A percentile compares a stretch with the other conserved stretches of the same genome.
Evolutionary conservation across 2,797 vertebrate genomes (phyloP).

Genomic region (Varecia variegata): DNA sequence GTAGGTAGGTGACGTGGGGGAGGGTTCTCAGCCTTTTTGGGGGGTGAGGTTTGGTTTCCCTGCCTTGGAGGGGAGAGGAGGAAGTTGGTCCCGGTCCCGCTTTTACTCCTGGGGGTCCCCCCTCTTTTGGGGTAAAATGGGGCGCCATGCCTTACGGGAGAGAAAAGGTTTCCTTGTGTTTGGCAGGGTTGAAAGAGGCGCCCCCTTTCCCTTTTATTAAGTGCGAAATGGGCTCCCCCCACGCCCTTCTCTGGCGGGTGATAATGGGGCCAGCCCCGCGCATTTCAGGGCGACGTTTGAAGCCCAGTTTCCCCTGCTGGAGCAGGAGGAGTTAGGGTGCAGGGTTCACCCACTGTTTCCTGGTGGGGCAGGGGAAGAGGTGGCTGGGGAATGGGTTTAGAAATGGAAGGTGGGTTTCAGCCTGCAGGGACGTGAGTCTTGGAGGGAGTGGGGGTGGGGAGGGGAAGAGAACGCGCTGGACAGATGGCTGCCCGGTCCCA

Average conservation of each 20-base stretch:
- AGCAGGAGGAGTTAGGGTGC: neutral
- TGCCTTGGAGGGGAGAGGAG: slow-evolving; percentile 50
- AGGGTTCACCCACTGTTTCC: neutral
- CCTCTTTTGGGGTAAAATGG: neutral
- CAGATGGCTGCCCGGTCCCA: slow-evolving; percentile 20
- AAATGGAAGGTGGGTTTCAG: slow-evolving; percentile 34
- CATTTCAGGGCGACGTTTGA: neutral
- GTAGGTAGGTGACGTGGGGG: slow-evolving; percentile 45
- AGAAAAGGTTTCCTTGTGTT: neutral
- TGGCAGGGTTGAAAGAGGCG: neutral
- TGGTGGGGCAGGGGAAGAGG: neutral
- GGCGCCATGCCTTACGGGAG: slow-evolving; percentile 7
- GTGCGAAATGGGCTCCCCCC: slow-evolving; percentile 29
- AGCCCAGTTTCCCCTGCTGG: neutral
- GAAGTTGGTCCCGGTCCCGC: slow-evolving; percentile 35
- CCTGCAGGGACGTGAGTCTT: neutral
- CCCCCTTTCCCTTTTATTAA: neutral
- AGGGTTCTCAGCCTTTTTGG: neutral
- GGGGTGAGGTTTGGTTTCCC: neutral
- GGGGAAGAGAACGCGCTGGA: slow-evolving; percentile 1
- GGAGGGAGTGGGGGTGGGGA: slow-evolving; percentile 1
- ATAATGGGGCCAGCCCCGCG: neutral
- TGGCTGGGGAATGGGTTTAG: neutral
- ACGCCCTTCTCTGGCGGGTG: neutral
- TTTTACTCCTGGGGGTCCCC: neutral